Conservation (phyloP, 2,888 invertebrate species). For the Buathra laborator region DNA sequence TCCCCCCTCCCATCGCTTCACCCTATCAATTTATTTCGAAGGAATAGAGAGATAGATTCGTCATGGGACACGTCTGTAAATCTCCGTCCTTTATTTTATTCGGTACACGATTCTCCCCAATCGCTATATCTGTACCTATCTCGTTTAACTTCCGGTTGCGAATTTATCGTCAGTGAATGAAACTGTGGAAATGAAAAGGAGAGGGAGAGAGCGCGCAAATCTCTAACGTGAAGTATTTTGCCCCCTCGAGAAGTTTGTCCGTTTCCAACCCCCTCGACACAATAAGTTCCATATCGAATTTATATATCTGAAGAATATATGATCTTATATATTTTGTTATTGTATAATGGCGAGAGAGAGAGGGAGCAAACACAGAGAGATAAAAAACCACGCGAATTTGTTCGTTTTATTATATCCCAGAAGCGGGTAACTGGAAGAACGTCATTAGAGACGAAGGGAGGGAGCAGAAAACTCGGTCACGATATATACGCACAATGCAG, state of each 20-base stretch:
- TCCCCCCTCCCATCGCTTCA: too few relatives aligned
- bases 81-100: slow-evolving; percentile 10
- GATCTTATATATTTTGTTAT: background rate
- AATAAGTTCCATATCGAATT: background rate
- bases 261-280: background rate
- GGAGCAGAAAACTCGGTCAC: slow-evolving; percentile 12
- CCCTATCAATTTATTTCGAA: slow-evolving; percentile 43
- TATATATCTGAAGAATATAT: background rate
- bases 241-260: background rate
- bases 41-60: slow-evolving; percentile 27
- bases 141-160: background rate
- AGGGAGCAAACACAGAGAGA: background rate
- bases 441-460: slow-evolving; percentile 21
- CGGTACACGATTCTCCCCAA: background rate
- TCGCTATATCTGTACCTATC: background rate
- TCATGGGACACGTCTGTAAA: slow-evolving; percentile 23
- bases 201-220: background rate
- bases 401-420: background rate
- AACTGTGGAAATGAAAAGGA: background rate
- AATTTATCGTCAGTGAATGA: slow-evolving; percentile 9
- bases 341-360: background rate
- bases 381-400: background rate
- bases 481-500: background rate
- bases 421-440: background rate
- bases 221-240: background rate